phyloP scores from a whole-genome alignment of 2,113 vertebrate genomes.

The Nettapus auritus region DNA sequence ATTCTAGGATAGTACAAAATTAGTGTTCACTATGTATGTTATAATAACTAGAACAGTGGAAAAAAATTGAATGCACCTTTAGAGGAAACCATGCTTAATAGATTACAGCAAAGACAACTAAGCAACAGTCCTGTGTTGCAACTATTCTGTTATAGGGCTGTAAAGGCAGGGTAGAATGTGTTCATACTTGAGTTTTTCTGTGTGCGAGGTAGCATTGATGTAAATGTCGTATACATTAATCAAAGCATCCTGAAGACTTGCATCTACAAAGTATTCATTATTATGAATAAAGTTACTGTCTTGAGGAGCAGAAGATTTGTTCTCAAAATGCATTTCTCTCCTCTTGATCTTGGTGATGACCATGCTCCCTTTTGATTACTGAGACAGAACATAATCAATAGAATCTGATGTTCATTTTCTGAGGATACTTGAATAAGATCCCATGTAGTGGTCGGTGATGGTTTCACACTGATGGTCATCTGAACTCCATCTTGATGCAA shows the following conservation, averaged over 20 bases:
- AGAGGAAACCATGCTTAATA: neutral
- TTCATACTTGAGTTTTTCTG: neutral
- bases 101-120: neutral
- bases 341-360: neutral
- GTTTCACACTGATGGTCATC: too few relatives aligned
- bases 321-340: neutral
- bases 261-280: neutral
- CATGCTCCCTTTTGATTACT: neutral
- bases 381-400: neutral
- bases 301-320: neutral
- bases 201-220: neutral
- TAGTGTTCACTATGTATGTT: neutral
- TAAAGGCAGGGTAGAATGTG: neutral
- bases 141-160: neutral
- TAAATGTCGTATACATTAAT: neutral
- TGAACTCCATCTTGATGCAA: too few relatives aligned
- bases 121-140: neutral
- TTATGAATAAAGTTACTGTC: neutral
- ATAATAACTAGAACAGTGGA: neutral
- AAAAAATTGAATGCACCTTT: neutral
- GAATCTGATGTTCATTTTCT: neutral
- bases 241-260: neutral
- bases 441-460: neutral
- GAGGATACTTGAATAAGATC: neutral
- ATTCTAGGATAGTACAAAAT: neutral